A percentile compares a stretch with the other conserved stretches of the same genome.
These are phyloP conservation scores for Myoxocephalus aenaeus DNA, from an alignment of 2,797 vertebrate genomes.

Conservation along the genomic window DNA sequence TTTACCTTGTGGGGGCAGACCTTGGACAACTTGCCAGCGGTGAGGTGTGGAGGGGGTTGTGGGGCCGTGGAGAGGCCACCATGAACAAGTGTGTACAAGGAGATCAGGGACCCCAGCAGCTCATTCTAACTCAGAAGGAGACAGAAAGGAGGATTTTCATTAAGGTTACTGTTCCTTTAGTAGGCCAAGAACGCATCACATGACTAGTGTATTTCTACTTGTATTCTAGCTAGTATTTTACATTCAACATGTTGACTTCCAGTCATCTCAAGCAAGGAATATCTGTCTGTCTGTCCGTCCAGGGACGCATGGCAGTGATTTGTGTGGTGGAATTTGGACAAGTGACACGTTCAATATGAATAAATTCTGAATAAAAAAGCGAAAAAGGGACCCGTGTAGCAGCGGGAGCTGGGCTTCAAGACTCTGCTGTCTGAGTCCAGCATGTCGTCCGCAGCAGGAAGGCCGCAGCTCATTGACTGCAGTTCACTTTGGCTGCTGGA, in stretches of 20 bases:
- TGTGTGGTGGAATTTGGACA: no score
- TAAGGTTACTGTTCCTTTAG: background rate
- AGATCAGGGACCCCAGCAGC: constrained; percentile 86
- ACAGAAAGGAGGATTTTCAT: constrained; percentile 27
- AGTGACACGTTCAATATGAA: no score
- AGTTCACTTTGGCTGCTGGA: no score
- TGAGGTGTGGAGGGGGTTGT: constrained; percentile 85
- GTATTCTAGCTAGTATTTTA: background rate
- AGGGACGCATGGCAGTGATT: no score
- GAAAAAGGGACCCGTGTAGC: no score
- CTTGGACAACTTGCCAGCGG: constrained; percentile 96
- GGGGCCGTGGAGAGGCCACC: constrained; percentile 85
- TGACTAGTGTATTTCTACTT: background rate
- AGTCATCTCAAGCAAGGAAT: background rate
- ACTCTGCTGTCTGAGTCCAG: no score
- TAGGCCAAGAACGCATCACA: background rate
- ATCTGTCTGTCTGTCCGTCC: background rate
- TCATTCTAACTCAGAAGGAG: constrained; percentile 71
- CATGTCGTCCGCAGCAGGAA: no score
- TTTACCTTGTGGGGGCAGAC: constrained; percentile 96
- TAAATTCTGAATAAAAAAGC: no score
- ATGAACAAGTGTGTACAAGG: constrained; percentile 90
- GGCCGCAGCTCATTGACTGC: no score
- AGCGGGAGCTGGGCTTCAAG: no score
- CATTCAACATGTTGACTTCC: background rate